These are phyloP conservation scores for Luscinia megarhynchos DNA, from an alignment of 2,797 vertebrate genomes.

Conservation along the genomic window DNA sequence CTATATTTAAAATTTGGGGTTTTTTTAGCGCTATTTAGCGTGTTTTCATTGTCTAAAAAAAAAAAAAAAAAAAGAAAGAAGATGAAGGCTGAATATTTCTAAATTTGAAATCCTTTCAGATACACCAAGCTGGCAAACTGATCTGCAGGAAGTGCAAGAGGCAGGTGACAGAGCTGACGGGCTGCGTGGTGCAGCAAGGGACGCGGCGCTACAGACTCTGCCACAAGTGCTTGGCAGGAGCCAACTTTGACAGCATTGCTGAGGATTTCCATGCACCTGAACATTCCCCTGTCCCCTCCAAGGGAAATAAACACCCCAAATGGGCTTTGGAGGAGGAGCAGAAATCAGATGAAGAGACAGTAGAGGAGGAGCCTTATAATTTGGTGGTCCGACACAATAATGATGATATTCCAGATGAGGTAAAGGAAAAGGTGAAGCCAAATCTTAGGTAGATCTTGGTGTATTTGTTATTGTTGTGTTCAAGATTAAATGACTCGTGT, in stretches of 20 bases:
- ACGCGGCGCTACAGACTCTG: slow-evolving; percentile 93
- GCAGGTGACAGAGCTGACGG: slow-evolving; percentile 90
- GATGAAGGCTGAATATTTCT: neutral
- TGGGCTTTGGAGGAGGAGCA: slow-evolving; percentile 86
- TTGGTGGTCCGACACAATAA: slow-evolving; percentile 89
- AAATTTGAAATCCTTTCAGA: slow-evolving; percentile 76
- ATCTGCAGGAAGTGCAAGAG: slow-evolving; percentile 96
- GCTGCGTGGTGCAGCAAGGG: slow-evolving; percentile 93
- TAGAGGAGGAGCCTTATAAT: slow-evolving; percentile 89
- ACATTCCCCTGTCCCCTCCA: slow-evolving; percentile 78
- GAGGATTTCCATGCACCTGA: slow-evolving; percentile 77
- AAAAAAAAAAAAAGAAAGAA: too few relatives aligned
- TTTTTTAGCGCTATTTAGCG: rapidly evolving
- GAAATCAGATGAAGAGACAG: slow-evolving; percentile 78
- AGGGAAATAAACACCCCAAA: slow-evolving; percentile 78
- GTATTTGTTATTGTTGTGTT: neutral
- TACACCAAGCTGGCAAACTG: slow-evolving; percentile 95
- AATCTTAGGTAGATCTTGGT: slow-evolving; percentile 74
- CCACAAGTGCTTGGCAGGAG: slow-evolving; percentile 87
- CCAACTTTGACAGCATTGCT: slow-evolving; percentile 83
- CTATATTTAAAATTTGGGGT: rapidly evolving
- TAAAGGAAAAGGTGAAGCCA: slow-evolving; percentile 79
- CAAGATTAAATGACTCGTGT: neutral
- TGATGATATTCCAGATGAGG: slow-evolving; percentile 84
- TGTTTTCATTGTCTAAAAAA: too few relatives aligned